Evolutionary conservation across 1,140 invertebrate species (phyloP).

Genomic region (Melipona quadrifasciata): DNA sequence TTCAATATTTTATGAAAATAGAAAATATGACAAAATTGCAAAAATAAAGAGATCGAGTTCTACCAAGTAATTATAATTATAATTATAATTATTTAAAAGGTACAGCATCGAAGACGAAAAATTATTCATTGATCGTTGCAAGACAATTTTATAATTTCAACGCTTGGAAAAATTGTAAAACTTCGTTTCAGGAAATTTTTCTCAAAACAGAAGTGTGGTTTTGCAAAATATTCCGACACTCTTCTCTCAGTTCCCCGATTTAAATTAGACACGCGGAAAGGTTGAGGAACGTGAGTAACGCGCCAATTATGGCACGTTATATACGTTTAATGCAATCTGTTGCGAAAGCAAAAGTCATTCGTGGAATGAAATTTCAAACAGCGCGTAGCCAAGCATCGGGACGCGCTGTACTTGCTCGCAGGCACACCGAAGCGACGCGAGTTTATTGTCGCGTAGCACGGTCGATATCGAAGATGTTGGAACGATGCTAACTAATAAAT

Average conservation of each 20-base stretch:
- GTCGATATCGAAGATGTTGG: neutral
- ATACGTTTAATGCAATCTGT: neutral
- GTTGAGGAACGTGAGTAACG: neutral
- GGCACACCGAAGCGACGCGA: neutral
- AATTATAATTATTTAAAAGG: no score
- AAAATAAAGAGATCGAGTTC: no score
- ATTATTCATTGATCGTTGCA: no score
- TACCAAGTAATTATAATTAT: no score
- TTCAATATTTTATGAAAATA: no score
- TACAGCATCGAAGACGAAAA: no score
- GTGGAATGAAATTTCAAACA: slow-evolving; percentile 18
- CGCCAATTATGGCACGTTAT: neutral
- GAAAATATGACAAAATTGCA: no score
- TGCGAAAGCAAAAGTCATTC: slow-evolving; percentile 34
- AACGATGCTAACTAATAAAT: neutral
- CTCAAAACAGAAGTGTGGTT: neutral
- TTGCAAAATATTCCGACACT: neutral
- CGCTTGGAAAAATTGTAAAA: neutral
- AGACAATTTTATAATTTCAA: neutral
- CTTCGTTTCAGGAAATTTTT: neutral
- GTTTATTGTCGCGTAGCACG: neutral
- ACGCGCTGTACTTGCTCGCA: neutral
- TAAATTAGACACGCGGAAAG: neutral
- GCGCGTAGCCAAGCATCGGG: neutral
- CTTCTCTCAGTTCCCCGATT: no score